A percentile compares a stretch with the other conserved stretches of the same genome.
These are phyloP conservation scores for Stichopus horrens DNA, from an alignment of 53 echinoderm and acorn worm genomes.

Conservation along the genomic window DNA sequence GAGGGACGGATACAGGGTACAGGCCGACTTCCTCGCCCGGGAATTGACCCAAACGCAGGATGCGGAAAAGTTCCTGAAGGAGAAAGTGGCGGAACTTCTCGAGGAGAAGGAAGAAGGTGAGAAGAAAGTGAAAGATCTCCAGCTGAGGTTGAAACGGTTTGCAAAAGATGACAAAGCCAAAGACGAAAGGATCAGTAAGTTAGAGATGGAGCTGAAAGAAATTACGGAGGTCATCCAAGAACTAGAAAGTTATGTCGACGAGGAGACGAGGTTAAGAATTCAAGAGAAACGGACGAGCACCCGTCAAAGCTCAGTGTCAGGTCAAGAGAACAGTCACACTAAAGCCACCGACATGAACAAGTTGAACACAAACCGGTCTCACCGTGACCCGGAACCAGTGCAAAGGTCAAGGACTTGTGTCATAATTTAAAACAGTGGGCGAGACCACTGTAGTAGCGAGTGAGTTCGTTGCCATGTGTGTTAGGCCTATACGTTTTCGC, in stretches of 20 bases:
- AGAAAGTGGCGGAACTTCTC: conserved; percentile 82
- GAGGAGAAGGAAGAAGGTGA: conserved; percentile 92
- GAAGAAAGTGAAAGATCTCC: conserved; percentile 79
- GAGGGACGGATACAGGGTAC: conserved; percentile 73
- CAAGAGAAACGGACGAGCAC: conserved; percentile 43
- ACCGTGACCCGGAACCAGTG: conserved; percentile 49
- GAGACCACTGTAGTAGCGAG: too few species aligned
- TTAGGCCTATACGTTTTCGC: too few species aligned
- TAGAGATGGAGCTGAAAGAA: conserved; percentile 81
- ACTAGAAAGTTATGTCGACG: conserved; percentile 79
- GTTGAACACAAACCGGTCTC: conserved; percentile 34
- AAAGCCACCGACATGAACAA: conserved; percentile 24
- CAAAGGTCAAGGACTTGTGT: conserved; percentile 79
- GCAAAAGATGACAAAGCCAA: conserved; percentile 92
- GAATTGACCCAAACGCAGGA: conserved; percentile 82
- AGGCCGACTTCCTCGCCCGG: conserved; percentile 83
- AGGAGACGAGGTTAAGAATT: conserved; percentile 59
- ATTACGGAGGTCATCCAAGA: conserved; percentile 70
- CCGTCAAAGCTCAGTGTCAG: conserved; percentile 8
- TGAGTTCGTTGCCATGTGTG: too few species aligned
- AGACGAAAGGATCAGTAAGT: conserved; percentile 74
- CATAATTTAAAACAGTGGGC: conserved; percentile 53
- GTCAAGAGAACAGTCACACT: conserved; percentile 8
- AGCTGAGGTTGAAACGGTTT: conserved; percentile 87
- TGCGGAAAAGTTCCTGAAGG: conserved; percentile 78